Evolutionary conservation across 1,140 invertebrate genomes (phyloP).

Genomic region (Trypoxylus dichotomus): DNA sequence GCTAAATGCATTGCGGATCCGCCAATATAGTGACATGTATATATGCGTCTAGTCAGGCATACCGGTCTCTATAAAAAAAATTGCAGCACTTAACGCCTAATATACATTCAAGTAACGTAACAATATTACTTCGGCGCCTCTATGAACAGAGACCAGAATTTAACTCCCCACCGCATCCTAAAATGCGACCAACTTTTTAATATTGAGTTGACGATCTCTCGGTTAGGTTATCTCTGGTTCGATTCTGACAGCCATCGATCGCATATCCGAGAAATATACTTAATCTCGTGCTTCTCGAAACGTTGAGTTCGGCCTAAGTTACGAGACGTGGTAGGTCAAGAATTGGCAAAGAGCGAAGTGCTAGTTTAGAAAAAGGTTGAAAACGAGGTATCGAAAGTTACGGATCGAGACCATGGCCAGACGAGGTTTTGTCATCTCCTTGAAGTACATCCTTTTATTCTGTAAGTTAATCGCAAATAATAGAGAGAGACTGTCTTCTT

Average conservation of each 20-base stretch:
- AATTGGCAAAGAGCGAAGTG: background rate
- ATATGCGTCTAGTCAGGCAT: no score
- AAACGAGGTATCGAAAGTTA: background rate
- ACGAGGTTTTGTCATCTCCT: background rate
- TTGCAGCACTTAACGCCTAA: no score
- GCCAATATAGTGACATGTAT: no score
- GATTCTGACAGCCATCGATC: background rate
- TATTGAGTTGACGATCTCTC: no score
- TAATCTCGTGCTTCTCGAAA: background rate
- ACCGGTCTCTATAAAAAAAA: no score
- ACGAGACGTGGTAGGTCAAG: conserved; percentile 2
- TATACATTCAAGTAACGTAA: no score
- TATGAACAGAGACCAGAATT: no score
- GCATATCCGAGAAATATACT: background rate
- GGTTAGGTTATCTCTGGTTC: no score
- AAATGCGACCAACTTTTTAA: no score
- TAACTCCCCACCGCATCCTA: no score
- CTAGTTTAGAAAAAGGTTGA: background rate
- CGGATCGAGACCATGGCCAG: conserved; percentile 8
- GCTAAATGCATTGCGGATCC: no score
- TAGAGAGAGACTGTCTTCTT: background rate
- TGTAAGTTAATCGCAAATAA: background rate
- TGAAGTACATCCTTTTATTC: background rate
- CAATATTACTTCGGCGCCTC: no score
- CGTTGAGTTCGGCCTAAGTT: background rate